Percentiles rank a stretch among this genome's conserved stretches.
phyloP scores from a whole-genome alignment of 2,113 vertebrate genomes.

The Sylvia atricapilla region DNA sequence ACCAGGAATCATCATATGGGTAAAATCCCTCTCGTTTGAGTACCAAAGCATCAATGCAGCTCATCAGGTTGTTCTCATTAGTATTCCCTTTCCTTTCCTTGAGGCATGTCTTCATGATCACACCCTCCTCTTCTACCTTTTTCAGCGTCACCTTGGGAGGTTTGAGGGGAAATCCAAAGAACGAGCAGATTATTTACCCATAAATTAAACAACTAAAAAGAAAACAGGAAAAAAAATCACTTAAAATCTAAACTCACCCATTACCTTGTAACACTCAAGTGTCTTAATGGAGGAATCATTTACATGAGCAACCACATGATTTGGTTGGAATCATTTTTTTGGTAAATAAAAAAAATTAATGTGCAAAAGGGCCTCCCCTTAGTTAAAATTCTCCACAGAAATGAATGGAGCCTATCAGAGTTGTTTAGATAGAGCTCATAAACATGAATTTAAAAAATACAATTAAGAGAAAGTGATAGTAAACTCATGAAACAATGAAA shows the following conservation, averaged over 20 bases:
- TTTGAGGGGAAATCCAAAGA: constrained; percentile 57
- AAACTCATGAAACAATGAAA: constrained; percentile 37
- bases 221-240: neutral
- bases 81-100: neutral
- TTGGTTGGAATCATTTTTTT: neutral
- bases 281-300: neutral
- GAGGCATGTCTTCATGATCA: constrained; percentile 20
- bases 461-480: constrained; percentile 36
- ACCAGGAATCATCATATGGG: neutral
- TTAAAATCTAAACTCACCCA: neutral
- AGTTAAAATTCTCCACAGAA: neutral
- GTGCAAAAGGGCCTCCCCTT: neutral
- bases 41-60: constrained; percentile 35
- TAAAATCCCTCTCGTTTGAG: constrained; percentile 43
- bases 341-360: neutral
- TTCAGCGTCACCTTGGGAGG: constrained; percentile 12
- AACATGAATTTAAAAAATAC: neutral
- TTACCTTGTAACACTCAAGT: neutral
- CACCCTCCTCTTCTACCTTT: constrained; percentile 8
- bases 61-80: neutral
- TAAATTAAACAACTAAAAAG: constrained; percentile 43
- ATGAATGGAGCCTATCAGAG: constrained; percentile 9
- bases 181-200: neutral
- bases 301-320: neutral
- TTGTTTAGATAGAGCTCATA: constrained; percentile 46